Conservation (phyloP, 2,888 invertebrate species). For the Phyllotreta cruciferae region DNA sequence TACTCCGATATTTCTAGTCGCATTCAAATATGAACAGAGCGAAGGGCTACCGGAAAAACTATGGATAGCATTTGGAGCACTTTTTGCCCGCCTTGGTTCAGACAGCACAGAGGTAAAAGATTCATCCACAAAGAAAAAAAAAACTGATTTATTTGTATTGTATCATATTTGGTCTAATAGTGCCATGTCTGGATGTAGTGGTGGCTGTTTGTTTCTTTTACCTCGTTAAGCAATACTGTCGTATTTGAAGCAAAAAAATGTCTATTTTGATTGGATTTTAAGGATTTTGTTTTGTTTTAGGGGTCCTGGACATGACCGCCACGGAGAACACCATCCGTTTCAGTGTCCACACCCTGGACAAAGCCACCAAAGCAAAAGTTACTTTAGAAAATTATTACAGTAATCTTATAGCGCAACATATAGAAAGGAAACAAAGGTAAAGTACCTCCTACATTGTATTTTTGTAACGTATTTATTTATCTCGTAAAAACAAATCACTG, state of each 20-base stretch:
- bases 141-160: neutral
- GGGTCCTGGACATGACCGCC: conserved; percentile 85
- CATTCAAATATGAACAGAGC: too few relatives aligned
- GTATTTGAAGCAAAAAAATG: neutral
- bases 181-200: too few relatives aligned
- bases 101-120: conserved; percentile 26
- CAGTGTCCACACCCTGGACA: conserved; percentile 97
- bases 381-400: conserved; percentile 99
- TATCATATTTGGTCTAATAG: neutral
- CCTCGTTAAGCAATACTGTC: too few relatives aligned
- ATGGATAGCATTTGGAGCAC: conserved; percentile 26
- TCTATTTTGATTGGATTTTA: neutral
- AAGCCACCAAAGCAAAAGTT: conserved; percentile 98
- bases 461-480: neutral
- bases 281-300: conserved; percentile 59
- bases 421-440: conserved; percentile 94
- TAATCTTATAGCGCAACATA: conserved; percentile 96
- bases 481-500: too few relatives aligned
- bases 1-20: neutral
- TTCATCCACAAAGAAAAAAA: too few relatives aligned
- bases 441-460: conserved; percentile 30
- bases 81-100: conserved; percentile 33
- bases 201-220: too few relatives aligned
- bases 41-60: neutral
- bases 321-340: conserved; percentile 87